Evolutionary conservation across 2,113 vertebrate genomes (phyloP).

Genomic region (Etheostoma spectabile): DNA sequence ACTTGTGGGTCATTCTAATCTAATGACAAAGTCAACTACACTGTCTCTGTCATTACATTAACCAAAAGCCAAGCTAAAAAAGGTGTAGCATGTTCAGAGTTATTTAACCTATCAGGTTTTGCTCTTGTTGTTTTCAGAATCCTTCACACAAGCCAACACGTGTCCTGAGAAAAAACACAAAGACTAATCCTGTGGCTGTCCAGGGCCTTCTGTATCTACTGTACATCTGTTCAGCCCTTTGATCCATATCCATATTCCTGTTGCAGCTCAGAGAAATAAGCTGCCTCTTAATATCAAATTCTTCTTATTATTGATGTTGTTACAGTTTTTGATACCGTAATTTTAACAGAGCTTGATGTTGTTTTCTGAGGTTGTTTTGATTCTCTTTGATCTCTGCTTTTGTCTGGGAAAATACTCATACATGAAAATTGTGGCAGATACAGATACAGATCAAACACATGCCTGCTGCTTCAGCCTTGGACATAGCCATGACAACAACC

Average conservation of each 20-base stretch:
- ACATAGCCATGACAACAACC: constrained; percentile 19
- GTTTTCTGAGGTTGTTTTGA: constrained; percentile 32
- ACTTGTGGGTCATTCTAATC: not conserved
- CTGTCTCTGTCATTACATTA: not conserved
- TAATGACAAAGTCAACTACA: too few relatives aligned
- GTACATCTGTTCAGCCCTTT: constrained; percentile 76
- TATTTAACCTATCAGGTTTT: constrained; percentile 22
- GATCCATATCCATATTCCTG: constrained; percentile 69
- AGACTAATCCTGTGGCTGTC: constrained; percentile 70
- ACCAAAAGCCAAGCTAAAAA: not conserved
- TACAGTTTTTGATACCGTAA: not conserved
- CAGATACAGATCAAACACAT: constrained; percentile 20
- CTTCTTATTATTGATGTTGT: constrained; percentile 32
- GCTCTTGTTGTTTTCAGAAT: constrained; percentile 50
- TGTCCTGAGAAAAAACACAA: constrained; percentile 40
- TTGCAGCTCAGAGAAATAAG: constrained; percentile 56
- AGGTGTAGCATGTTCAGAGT: not conserved
- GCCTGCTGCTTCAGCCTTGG: constrained; percentile 37
- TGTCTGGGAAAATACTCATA: constrained; percentile 14
- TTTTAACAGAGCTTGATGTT: not conserved
- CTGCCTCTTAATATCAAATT: constrained; percentile 35
- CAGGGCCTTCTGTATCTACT: constrained; percentile 53
- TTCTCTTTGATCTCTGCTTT: constrained; percentile 38
- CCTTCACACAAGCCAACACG: constrained; percentile 30
- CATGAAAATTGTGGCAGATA: constrained; percentile 25